phyloP scores from a whole-genome alignment of 2,113 vertebrate genomes.

The Forbesichthys agassizii region DNA sequence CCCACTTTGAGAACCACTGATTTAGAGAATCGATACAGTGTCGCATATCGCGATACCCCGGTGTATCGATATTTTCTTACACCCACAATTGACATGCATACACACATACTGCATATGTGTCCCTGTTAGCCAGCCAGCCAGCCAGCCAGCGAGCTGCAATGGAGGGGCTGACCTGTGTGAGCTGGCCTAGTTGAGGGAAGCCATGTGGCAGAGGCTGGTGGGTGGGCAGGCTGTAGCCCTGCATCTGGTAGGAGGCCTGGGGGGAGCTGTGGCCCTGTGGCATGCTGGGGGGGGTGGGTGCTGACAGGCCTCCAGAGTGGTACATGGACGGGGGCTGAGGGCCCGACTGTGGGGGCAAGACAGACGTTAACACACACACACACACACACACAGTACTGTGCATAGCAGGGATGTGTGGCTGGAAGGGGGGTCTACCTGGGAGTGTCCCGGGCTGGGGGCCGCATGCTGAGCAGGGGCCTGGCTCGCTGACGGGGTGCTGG shows the following conservation, averaged over 20 bases:
- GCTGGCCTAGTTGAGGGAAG: constrained; percentile 62
- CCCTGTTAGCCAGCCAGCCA: not conserved
- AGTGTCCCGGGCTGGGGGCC: constrained; percentile 81
- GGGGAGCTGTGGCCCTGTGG: constrained; percentile 85
- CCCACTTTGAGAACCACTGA: no score
- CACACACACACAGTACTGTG: not conserved
- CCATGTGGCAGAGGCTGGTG: constrained; percentile 77
- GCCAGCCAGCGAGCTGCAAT: not conserved
- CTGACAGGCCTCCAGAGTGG: constrained; percentile 80
- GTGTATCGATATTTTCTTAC: no score
- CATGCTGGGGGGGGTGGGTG: constrained; percentile 80
- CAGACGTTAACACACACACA: not conserved
- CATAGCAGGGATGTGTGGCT: not conserved
- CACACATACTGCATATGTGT: no score
- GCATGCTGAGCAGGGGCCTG: constrained; percentile 84
- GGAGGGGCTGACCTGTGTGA: constrained; percentile 60
- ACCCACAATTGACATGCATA: no score
- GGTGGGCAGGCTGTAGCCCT: constrained; percentile 81
- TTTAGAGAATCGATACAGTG: no score
- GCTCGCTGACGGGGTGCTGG: constrained; percentile 84
- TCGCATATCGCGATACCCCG: no score
- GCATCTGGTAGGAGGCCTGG: constrained; percentile 81
- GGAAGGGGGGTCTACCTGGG: constrained; percentile 24
- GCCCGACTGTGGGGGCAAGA: constrained; percentile 64
- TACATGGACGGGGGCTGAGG: constrained; percentile 84